A percentile compares a stretch with the other conserved stretches of the same genome.
phyloP scores from a whole-genome alignment of 2,113 vertebrate species.

The Raja brachyura region DNA sequence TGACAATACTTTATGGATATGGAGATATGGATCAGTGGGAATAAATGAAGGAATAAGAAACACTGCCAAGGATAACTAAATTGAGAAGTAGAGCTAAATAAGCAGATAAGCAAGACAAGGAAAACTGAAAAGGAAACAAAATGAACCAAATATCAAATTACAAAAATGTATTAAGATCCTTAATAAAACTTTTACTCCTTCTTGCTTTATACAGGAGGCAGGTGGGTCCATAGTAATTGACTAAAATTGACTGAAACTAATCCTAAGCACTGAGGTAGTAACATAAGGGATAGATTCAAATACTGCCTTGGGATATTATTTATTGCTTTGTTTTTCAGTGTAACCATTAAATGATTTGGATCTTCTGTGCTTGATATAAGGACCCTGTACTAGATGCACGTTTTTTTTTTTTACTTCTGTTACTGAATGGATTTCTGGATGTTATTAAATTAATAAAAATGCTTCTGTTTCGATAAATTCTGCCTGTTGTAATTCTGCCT shows the following conservation, averaged over 20 bases:
- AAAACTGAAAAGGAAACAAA: neutral
- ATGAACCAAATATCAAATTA: neutral
- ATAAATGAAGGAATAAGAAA: neutral
- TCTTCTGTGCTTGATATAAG: neutral
- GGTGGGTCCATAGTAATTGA: neutral
- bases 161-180: neutral
- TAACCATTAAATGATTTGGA: neutral
- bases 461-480: neutral
- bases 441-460: conserved; percentile 3
- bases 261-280: neutral
- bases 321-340: conserved; percentile 22
- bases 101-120: neutral
- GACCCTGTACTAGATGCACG: neutral
- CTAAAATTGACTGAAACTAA: conserved; percentile 1
- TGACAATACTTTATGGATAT: too few relatives aligned
- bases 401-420: neutral
- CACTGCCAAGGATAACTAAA: neutral
- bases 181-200: neutral
- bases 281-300: neutral
- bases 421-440: neutral
- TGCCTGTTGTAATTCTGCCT: neutral
- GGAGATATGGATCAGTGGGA: neutral
- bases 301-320: neutral
- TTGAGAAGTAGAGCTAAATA: neutral
- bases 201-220: neutral